A percentile compares a stretch with the other conserved stretches of the same genome.
These are phyloP conservation scores for Lophotriccus pileatus DNA, from an alignment of 2,797 vertebrate species.

Conservation along the genomic window DNA sequence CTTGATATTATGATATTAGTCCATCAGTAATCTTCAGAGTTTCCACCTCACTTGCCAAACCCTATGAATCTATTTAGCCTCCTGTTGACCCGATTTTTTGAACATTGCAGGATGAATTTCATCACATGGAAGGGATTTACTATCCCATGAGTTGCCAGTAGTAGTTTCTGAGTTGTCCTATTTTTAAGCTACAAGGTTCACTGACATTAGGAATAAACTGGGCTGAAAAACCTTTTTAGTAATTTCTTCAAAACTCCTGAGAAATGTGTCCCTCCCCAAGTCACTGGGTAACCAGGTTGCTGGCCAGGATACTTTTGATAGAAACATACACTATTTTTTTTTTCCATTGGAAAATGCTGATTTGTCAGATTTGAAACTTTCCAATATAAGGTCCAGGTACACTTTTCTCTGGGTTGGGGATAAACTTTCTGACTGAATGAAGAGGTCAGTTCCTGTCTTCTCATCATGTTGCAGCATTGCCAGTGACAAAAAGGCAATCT, in stretches of 20 bases:
- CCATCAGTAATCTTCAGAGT: constrained; percentile 37
- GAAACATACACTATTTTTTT: no score
- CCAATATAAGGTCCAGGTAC: neutral
- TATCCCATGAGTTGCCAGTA: neutral
- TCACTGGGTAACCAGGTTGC: neutral
- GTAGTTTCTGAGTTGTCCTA: neutral
- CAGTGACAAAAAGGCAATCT: neutral
- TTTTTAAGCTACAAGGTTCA: neutral
- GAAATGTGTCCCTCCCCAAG: neutral
- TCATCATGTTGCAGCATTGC: neutral
- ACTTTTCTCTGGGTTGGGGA: fast-evolving
- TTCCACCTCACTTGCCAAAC: constrained; percentile 56
- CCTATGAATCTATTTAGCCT: constrained; percentile 49
- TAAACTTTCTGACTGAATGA: neutral
- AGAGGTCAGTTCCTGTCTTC: neutral
- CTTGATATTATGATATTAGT: constrained; percentile 42
- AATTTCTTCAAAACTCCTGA: neutral
- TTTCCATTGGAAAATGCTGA: neutral
- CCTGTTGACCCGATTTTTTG: constrained; percentile 36
- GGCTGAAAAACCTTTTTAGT: neutral
- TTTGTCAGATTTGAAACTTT: neutral
- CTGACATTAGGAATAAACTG: neutral
- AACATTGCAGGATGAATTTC: constrained; percentile 42
- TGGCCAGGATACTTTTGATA: neutral
- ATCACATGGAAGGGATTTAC: constrained; percentile 23